Evolutionary conservation across 2,888 invertebrate genomes (phyloP), one percentile per base, ranked within the genome.

Genomic region (Drosophila eohydei): DNA sequence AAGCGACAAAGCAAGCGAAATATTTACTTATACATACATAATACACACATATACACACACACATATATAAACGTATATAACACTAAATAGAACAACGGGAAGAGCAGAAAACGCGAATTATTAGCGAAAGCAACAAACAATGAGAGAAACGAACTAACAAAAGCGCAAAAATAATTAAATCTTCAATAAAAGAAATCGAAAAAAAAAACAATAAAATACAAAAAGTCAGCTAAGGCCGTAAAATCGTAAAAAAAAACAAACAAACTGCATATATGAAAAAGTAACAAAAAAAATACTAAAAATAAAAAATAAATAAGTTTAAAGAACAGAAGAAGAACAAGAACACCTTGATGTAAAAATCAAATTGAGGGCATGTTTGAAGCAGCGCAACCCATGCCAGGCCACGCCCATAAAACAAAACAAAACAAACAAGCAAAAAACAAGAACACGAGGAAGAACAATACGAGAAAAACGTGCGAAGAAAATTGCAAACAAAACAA

Each of bases 1-100:
- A 56, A 60, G 62, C 70, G 54, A 67, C 46, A 60, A 46, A 59
- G 68, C 72, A 59, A 69, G 40, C 61, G 41, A 57, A 63, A 67
- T 51, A 62, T 51, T 61, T 60, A 70, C 38, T 71, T 70, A 70
- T 60, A 38, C 55, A 55, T 43, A 26, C 26, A 60, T 34, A 52
- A 55, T 30, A 65, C 32, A 57, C 12, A 56, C 30, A n/a, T 8
- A 28, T 2, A 46, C 14, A 44, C 2, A 12, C 14, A 46, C n/a
- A 63, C 16, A 48, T 40, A 57, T 21, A 55, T 40, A 62, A 4
- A 63, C 30, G 41, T 48, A 63, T 54, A 63, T 14, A 58, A n/a
- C 36, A 46, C 36, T 57, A 58, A n/a, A 28, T 38, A 38, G 26
- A 36, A 43, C 11, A 67, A 40, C 40, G 44, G 9, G 4, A 38